These are phyloP conservation scores for Dendrophyllia cribrosa DNA, from an alignment of 64 coral and sea anemone genomes.

Conservation along the genomic window DNA sequence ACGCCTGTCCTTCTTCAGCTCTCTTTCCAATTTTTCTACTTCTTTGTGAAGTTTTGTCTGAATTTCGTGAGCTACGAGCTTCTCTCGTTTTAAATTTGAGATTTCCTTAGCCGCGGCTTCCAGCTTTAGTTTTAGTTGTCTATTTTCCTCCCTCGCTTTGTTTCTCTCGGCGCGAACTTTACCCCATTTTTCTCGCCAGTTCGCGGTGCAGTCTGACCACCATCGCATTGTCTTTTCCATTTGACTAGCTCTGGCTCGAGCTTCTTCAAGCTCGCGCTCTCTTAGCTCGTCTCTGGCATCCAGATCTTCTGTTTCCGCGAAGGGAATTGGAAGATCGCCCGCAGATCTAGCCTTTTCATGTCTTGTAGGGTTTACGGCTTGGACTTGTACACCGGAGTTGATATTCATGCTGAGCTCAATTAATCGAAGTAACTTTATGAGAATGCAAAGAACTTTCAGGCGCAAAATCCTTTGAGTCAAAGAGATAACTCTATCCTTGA, in stretches of 20 bases:
- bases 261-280: conserved; percentile 93
- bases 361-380: conserved; percentile 25
- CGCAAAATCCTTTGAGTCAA: background rate
- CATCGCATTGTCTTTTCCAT: conserved; percentile 99
- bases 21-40: conserved; percentile 83
- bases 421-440: background rate
- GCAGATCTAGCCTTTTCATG: background rate
- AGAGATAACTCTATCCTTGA: background rate
- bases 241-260: conserved; percentile 85
- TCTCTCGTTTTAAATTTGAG: conserved; percentile 80
- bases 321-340: conserved; percentile 10
- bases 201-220: conserved; percentile 97
- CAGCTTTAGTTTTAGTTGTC: conserved; percentile 91
- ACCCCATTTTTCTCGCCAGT: conserved; percentile 99
- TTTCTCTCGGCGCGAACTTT: conserved; percentile 95
- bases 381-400: background rate
- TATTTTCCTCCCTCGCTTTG: conserved; percentile 93
- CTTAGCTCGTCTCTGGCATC: conserved; percentile 87
- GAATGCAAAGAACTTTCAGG: background rate
- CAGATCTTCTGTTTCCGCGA: conserved; percentile 68
- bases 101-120: conserved; percentile 85
- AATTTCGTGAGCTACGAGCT: conserved; percentile 53
- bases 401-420: conserved; percentile 3
- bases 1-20: conserved; percentile 84
- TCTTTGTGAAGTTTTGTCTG: conserved; percentile 83